phyloP scores from a whole-genome alignment of 2,888 invertebrate species.

The Cosmopolites sordidus region DNA sequence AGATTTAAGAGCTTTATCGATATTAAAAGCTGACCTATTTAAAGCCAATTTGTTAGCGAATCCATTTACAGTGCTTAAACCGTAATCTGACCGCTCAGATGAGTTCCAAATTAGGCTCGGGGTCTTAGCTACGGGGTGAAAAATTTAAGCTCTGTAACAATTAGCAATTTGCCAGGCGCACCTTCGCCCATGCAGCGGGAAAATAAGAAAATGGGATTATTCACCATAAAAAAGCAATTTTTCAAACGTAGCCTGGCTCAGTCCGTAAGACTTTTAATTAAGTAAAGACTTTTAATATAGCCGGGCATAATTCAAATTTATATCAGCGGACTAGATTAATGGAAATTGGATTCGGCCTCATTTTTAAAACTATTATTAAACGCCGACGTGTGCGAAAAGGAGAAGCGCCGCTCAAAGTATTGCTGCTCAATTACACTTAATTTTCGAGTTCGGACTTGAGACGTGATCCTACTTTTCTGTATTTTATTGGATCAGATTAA shows the following conservation, averaged over 20 bases:
- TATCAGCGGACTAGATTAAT: conserved; percentile 30
- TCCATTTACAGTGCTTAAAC: neutral
- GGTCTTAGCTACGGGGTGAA: conserved; percentile 1
- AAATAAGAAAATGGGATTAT: conserved; percentile 14
- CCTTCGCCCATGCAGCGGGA: conserved; percentile 4
- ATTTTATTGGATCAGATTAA: too few relatives aligned
- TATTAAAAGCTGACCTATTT: neutral
- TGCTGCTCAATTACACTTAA: conserved; percentile 27
- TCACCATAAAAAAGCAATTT: conserved; percentile 26
- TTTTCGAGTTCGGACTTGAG: conserved; percentile 7
- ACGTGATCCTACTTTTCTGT: neutral
- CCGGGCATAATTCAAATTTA: conserved; percentile 29
- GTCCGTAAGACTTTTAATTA: conserved; percentile 25
- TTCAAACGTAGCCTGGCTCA: conserved; percentile 20
- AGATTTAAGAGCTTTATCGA: too few relatives aligned
- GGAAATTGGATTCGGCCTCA: conserved; percentile 31
- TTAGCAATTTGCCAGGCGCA: conserved; percentile 20
- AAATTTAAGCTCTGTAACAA: conserved; percentile 11
- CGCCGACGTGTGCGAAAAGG: conserved; percentile 28
- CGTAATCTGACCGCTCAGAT: neutral
- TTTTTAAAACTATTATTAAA: conserved; percentile 32
- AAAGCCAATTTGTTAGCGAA: neutral
- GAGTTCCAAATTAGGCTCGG: neutral
- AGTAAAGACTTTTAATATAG: conserved; percentile 28
- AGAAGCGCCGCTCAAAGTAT: conserved; percentile 17